phyloP scores from a whole-genome alignment of 2,797 vertebrate genomes.

The Muscicapa comitata region DNA sequence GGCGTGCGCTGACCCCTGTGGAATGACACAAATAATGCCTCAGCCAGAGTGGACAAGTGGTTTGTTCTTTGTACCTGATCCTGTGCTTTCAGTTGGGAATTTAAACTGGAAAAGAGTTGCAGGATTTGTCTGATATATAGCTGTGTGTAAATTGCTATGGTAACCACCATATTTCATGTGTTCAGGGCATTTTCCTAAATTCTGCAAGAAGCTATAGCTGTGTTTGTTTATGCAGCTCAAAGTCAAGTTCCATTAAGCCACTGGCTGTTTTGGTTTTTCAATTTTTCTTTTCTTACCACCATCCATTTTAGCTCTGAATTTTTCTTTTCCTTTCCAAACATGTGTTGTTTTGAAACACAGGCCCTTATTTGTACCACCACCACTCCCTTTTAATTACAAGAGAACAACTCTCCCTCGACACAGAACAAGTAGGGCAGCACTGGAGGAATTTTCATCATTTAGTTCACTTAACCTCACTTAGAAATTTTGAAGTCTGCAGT shows the following conservation, averaged over 20 bases:
- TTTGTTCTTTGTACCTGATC: background rate
- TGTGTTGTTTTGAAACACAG: background rate
- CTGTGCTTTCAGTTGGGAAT: background rate
- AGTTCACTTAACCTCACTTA: background rate
- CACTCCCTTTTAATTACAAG: background rate
- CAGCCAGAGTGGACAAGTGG: background rate
- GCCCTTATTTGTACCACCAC: background rate
- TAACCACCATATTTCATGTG: background rate
- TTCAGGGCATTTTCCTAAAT: background rate
- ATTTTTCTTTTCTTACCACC: background rate
- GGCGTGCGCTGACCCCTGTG: background rate
- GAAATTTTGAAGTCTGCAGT: background rate
- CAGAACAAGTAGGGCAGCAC: background rate
- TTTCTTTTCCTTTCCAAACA: background rate
- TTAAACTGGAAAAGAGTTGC: background rate
- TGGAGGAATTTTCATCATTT: background rate
- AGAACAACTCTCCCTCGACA: background rate
- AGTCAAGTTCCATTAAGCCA: background rate
- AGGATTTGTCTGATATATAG: background rate
- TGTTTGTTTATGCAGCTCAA: background rate
- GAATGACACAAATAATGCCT: background rate
- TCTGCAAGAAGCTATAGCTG: background rate
- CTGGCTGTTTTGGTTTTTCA: background rate
- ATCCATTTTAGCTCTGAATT: background rate
- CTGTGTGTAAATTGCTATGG: conserved; percentile 1